These are phyloP conservation scores for Achlya flavicornis DNA, from an alignment of 2,888 invertebrate species.

Conservation along the genomic window DNA sequence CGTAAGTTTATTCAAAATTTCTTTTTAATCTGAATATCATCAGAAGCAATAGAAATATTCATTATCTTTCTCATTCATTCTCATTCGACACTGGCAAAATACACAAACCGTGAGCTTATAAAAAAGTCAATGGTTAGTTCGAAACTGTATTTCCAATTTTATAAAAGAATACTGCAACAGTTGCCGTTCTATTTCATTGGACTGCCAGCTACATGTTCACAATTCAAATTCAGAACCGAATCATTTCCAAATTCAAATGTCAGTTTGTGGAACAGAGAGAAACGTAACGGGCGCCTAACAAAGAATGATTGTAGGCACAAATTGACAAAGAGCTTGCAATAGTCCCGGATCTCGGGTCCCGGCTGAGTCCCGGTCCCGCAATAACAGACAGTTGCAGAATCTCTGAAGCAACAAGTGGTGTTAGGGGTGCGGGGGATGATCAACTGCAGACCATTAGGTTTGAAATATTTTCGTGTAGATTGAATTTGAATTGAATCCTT, in stretches of 20 bases:
- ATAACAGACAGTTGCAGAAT: constrained; percentile 26
- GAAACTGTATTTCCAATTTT: too few species aligned
- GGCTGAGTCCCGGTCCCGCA: neutral
- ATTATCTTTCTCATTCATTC: too few species aligned
- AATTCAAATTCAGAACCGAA: neutral
- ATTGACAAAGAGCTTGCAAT: constrained; percentile 7
- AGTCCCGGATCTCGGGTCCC: constrained; percentile 1
- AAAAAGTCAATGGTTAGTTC: too few species aligned
- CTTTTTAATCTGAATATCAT: too few species aligned
- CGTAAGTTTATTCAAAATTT: too few species aligned
- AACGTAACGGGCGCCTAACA: neutral
- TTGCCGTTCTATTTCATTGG: too few species aligned
- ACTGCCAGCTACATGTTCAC: neutral
- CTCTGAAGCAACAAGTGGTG: constrained; percentile 67
- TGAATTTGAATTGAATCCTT: neutral
- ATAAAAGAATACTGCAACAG: too few species aligned
- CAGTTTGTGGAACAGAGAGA: neutral
- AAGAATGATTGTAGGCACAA: constrained; percentile 7
- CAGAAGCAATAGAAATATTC: too few species aligned
- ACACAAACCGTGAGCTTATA: too few species aligned
- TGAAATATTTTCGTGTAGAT: too few species aligned
- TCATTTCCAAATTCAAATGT: constrained; percentile 4
- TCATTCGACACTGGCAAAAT: too few species aligned
- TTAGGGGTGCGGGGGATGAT: constrained; percentile 56
- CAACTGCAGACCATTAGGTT: constrained; percentile 32